Base-by-base conservation (phyloP, 2,797 vertebrate genomes). In the Peromyscus eremicus region DNA sequence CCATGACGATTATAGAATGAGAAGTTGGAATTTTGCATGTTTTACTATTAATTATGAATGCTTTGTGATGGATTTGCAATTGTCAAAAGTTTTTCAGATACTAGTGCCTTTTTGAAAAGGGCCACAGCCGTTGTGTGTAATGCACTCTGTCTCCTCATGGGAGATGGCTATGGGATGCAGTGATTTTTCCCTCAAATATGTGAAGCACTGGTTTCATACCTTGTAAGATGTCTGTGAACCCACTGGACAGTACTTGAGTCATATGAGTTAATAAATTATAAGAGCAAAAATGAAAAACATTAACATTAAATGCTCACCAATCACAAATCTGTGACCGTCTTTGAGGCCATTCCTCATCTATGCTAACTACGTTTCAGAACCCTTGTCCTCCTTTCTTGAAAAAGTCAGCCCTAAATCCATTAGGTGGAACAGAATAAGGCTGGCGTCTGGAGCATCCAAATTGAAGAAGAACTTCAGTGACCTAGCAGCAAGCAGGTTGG, bases 211-310 rank as follows among this genome's bases (percentile, higher is more conserved):
- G 21, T 32, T 95, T 94, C 87, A 66, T 23, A 64, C 68, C 80
- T 88, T 77, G 37, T 57, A 43, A 87, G 71, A 79, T 66, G 49
- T 6, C 49, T 68, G 14, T 55, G 46, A 84, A 64, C 40, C 89
- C 76, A 55, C 5, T 87, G 21, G 52, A 89, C 89, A 94, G 29
- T 73, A 49, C 92, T 94, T 37, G 92, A 49, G 40, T 96, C 68
- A 68, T 29, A 82, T 91, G 77, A 85, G n/a, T 21, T 64, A 43
- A 83, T 89, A 88, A 94, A n/a, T 82, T n/a, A 40, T 52, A 92
- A 32, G 32, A 25, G 37, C 77, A 94, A 68, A 68, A 92, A 55
- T 5, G 70, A 75, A 46, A 37, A 92, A 34, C 14, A 73, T 64
- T 93, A 88, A 52, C 5, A 83, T 85, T 89, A 60, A 85, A 95